Evolutionary conservation across 2,797 vertebrate species (phyloP), one percentile per base, ranked within the genome.

Genomic region (Garrulus glandarius): DNA sequence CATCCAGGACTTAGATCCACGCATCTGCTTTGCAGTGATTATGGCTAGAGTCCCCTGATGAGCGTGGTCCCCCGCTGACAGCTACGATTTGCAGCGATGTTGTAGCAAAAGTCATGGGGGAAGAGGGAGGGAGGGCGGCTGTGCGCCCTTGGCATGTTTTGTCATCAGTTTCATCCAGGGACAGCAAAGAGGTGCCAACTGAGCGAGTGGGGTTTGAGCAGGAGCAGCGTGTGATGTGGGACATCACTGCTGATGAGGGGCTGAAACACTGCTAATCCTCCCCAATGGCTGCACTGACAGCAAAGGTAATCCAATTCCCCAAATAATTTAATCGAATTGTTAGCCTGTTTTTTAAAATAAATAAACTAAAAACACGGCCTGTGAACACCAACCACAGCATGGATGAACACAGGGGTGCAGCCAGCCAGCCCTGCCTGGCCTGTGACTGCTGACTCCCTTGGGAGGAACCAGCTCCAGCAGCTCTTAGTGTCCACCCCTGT

Each of bases 311-410:
- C 12, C 0, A 81, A 79, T 15, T 15, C 50, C 59, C 55, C 72
- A 56, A 87, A 76, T 50, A 64, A 79, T 8, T 63, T 11, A 69
- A 22, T 47, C 0, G 0, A 61, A 41, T 37, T 0, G 1, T 78
- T 72, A 72, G 50, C 16, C 41, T 59, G 50, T 41, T 79, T 61
- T 32, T 18, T 60, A 36, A 71, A 92, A 68, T 13, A 81, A n/a
- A 82, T 12, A 13, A 44, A 43, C 56, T 19, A 24, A 36, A 52
- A 67, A 0, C 0, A 34, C 0, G 0, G 26, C 5, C 32, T 17
- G 26, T 55, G 65, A 59, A 36, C 32, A 32, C 11, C n/a, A 39
- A 9, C 9, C 34, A 18, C 53, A 72, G 36, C 29, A 22, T 0
- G 4, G 63, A 15, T 3, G 5, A 49, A 27, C 29, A 37, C 3